Conservation (phyloP, 2,113 vertebrate genomes). For the Numida meleagris region DNA sequence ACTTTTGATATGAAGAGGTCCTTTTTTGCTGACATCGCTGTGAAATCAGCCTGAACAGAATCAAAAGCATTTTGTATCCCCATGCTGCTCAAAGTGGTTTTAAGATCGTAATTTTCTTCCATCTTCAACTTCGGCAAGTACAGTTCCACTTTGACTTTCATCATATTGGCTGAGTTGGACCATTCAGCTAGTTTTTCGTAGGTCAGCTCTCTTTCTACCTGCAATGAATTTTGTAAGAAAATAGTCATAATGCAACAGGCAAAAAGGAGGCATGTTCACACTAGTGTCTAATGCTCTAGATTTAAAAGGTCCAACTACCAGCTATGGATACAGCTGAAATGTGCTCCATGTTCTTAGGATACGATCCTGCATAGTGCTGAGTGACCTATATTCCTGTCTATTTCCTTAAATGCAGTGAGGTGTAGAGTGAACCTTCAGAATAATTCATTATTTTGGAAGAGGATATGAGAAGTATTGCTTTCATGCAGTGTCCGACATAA, state of each 20-base stretch:
- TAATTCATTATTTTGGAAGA: neutral
- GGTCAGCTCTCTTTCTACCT: slow-evolving; percentile 84
- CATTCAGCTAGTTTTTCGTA: slow-evolving; percentile 82
- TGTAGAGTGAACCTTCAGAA: neutral
- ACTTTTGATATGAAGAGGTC: slow-evolving; percentile 85
- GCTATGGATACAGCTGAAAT: neutral
- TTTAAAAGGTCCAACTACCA: neutral
- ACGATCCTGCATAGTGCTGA: neutral
- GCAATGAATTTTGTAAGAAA: neutral
- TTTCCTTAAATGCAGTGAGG: neutral
- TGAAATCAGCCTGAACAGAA: slow-evolving; percentile 75
- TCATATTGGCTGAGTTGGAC: slow-evolving; percentile 79
- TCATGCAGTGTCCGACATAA: neutral
- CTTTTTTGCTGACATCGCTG: slow-evolving; percentile 81
- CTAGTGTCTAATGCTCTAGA: neutral
- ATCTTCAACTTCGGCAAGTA: slow-evolving; percentile 84
- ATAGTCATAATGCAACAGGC: neutral
- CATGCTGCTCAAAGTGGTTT: slow-evolving; percentile 75
- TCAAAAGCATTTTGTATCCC: slow-evolving; percentile 85
- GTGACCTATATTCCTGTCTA: neutral
- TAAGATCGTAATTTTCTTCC: slow-evolving; percentile 83
- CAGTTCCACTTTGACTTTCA: slow-evolving; percentile 70
- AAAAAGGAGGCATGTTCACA: neutral
- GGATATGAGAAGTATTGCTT: neutral
- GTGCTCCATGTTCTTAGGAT: neutral